Evolutionary conservation across 2,797 vertebrate genomes (phyloP).

Genomic region (Liparis tanakae): DNA sequence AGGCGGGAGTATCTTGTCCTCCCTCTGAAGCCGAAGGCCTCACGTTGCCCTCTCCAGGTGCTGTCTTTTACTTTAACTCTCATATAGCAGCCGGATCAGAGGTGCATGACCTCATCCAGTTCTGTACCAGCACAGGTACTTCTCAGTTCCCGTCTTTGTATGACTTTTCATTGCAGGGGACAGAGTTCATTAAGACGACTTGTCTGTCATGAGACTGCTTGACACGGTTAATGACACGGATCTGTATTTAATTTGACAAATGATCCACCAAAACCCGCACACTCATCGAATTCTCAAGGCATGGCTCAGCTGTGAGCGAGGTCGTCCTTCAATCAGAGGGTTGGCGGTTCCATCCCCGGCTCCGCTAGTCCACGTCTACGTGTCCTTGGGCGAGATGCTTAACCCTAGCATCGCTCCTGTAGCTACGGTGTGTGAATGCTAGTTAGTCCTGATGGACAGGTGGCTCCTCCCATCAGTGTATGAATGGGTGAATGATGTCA

Average conservation of each 20-base stretch:
- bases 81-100: background rate
- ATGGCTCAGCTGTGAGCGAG: too few species aligned
- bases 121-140: background rate
- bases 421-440: too few species aligned
- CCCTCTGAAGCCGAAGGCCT: conserved; percentile 12
- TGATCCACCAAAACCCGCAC: conserved; percentile 13
- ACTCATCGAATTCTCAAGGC: conserved; percentile 18
- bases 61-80: conserved; percentile 26
- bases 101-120: conserved; percentile 24
- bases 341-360: too few species aligned
- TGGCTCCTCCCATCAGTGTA: too few species aligned
- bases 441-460: too few species aligned
- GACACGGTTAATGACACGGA: conserved; percentile 1
- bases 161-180: background rate
- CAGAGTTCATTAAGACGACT: background rate
- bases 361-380: too few species aligned
- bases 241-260: conserved; percentile 25
- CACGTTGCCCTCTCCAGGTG: conserved; percentile 7
- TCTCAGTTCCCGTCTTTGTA: conserved; percentile 1
- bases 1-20: background rate
- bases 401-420: too few species aligned
- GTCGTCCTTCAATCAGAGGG: too few species aligned
- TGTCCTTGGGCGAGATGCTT: too few species aligned
- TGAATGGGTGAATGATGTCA: too few species aligned
- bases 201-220: background rate